Base-by-base conservation (phyloP, 2,113 vertebrate species). In the Poeciliopsis turrubarensis region DNA sequence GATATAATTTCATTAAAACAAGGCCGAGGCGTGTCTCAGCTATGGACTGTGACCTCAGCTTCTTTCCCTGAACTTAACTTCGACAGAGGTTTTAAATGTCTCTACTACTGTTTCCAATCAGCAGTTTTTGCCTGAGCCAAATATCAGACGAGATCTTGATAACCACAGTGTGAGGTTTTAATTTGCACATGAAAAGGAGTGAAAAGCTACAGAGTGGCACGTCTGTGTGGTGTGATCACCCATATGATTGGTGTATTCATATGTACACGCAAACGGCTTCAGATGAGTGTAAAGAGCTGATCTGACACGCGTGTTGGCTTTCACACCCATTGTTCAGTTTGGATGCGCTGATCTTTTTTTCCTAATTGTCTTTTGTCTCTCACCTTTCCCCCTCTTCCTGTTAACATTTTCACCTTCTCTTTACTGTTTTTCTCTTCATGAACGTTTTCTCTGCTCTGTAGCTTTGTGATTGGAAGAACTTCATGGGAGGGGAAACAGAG, bases 131-230 rank as follows among this genome's bases (percentile, higher is more conserved):
- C 14, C 34, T 67, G 31, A 39, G 57, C 32, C 66, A 72, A 13
- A 13, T 26, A 29, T n/a, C 64, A 65, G 57, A 75, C 9, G 14
- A 65, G 39, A 73, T 84, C 87, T 74, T 73, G 77, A 90, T 85
- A 88, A 74, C 60, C 67, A 76, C 65, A 32, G 71, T 30, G 7
- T 4, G 47, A 79, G 32, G 34, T 57, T 84, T 73, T 80, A 34
- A 90, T 92, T 93, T 89, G 41, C 92, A 92, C 85, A 77, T 88
- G 80, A 73, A 69, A 82, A 73, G 19, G 51, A 68, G 66, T 54
- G 64, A 78, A 68, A 0, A 30, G 83, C 60, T 11, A 7, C 6
- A 51, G 44, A 32, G 68, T 78, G 70, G 10, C 82, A 77, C 60
- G 51, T 19, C n/a, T 27, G 32, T 54, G 27, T 60, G 1, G 44